Base-by-base conservation (phyloP, 2,888 invertebrate species). In the Vandiemenella viatica region DNA sequence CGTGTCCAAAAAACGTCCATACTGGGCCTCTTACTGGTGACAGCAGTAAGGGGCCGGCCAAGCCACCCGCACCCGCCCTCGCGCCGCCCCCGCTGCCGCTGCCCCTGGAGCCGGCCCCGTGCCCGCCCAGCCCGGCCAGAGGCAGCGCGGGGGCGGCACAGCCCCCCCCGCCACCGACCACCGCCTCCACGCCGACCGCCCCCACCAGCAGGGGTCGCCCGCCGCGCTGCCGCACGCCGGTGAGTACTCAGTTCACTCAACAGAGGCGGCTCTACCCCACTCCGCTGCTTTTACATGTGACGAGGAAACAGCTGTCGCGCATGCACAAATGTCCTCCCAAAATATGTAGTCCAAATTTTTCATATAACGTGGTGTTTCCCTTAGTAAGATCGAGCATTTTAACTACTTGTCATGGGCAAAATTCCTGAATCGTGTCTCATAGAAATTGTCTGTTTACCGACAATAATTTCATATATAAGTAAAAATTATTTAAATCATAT, bases 1-100 rank as follows among this genome's bases (percentile, higher is more conserved):
- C 87, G 79, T 89, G 87, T 89, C 86, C 89, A 89, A 89, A 89
- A 90, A 90, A 90, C 89, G 89, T 83, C 82, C 86, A 80, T 87
- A 87, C 88, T 89, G 89, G 89, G 80, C 88, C 88, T 85, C 88
- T 85, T 88, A 87, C 86, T 88, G 88, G 88, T 86, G 86, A 85
- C 15, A 17, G 38, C 16, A 21, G 83, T 83, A 87, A 86, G 78
- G 71, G 71, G 67, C 67, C 16, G 47, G 50, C 42, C 19, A n/a
- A 32, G 41, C 18, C 44, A 22, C 13, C 44, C 37, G 21, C 46
- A 13, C n/a, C 60, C 66, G 18, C 42, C 22, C 63, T 67, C 47
- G 67, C 67, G 45, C 68, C 71, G 23, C 70, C 71, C 46, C 71
- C 70, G 41, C 61, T 72, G 55, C 69, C 70, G 17, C 62, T 71